Evolutionary conservation across 2,888 invertebrate genomes (phyloP).

Genomic region (Cryptocephalus moraei): DNA sequence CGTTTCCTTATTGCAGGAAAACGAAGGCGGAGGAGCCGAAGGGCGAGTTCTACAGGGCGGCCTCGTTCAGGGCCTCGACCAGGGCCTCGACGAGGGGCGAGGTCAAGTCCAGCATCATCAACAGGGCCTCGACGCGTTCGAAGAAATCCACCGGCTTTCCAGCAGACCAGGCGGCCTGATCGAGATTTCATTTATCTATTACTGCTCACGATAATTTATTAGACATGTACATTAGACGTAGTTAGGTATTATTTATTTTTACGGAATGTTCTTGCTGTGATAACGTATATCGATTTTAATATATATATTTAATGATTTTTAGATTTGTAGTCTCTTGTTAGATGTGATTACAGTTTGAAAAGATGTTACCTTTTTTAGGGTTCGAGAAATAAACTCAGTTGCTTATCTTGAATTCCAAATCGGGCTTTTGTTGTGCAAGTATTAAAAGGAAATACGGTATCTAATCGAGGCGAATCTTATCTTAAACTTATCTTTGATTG

Average conservation of each 20-base stretch:
- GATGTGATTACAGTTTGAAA: too few relatives aligned
- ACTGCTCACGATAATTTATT: neutral
- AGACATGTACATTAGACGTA: conserved; percentile 2
- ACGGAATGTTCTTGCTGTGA: conserved; percentile 17
- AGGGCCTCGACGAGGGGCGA: conserved; percentile 55
- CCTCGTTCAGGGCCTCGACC: conserved; percentile 41
- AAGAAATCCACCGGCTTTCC: conserved; percentile 33
- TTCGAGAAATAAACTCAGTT: too few relatives aligned
- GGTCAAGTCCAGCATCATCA: conserved; percentile 49
- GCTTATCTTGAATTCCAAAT: too few relatives aligned
- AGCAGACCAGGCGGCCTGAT: conserved; percentile 21
- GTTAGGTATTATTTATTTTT: conserved; percentile 1
- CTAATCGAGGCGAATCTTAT: too few relatives aligned
- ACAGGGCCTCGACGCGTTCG: conserved; percentile 43
- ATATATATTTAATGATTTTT: conserved; percentile 6
- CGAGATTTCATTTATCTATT: conserved; percentile 1
- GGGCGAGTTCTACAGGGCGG: conserved; percentile 21
- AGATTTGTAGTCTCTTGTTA: too few relatives aligned
- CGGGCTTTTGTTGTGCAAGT: too few relatives aligned
- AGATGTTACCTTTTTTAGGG: too few relatives aligned
- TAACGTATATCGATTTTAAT: conserved; percentile 11
- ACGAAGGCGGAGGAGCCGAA: conserved; percentile 16
- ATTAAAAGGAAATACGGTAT: too few relatives aligned
- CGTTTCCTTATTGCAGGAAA: conserved; percentile 12
- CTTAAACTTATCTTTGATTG: too few relatives aligned